phyloP scores from a whole-genome alignment of 92 coral and sea anemone species.

The Virgularia gustaviana region DNA sequence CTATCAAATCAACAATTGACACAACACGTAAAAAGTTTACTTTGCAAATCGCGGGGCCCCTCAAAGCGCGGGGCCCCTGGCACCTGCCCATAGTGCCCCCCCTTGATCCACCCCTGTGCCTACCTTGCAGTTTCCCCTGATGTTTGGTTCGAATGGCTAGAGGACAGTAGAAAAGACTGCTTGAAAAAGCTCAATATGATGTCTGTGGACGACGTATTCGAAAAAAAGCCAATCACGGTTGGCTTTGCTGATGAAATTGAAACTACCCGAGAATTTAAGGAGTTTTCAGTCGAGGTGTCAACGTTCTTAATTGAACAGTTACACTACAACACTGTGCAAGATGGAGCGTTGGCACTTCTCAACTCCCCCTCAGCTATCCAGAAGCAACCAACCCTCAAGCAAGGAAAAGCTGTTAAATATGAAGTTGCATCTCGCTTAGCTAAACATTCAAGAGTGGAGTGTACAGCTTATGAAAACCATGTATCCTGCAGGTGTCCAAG shows the following conservation, averaged over 20 bases:
- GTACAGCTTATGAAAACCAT: constrained; percentile 4
- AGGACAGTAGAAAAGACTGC: constrained; percentile 34
- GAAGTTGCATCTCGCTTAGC: constrained; percentile 30
- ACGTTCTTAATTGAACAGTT: background rate
- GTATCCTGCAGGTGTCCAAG: constrained; percentile 33
- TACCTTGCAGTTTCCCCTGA: constrained; percentile 43
- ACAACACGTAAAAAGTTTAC: too few species aligned
- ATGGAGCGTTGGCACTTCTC: constrained; percentile 36
- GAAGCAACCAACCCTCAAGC: constrained; percentile 21
- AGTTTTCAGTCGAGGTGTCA: constrained; percentile 17
- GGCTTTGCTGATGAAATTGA: background rate
- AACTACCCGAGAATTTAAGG: constrained; percentile 20
- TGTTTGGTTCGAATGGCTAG: constrained; percentile 51
- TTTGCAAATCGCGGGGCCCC: too few species aligned
- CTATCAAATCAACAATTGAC: too few species aligned
- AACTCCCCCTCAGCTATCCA: constrained; percentile 28
- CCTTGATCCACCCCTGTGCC: too few species aligned
- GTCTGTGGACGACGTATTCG: constrained; percentile 37
- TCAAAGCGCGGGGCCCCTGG: too few species aligned
- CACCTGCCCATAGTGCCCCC: too few species aligned
- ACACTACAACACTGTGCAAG: constrained; percentile 26
- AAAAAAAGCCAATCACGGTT: constrained; percentile 29
- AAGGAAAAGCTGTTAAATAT: constrained; percentile 5
- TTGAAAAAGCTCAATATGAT: constrained; percentile 37
- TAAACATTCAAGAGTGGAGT: constrained; percentile 28